These are phyloP conservation scores for Centropus bengalensis DNA, from an alignment of 2,113 vertebrate genomes.

Conservation along the genomic window DNA sequence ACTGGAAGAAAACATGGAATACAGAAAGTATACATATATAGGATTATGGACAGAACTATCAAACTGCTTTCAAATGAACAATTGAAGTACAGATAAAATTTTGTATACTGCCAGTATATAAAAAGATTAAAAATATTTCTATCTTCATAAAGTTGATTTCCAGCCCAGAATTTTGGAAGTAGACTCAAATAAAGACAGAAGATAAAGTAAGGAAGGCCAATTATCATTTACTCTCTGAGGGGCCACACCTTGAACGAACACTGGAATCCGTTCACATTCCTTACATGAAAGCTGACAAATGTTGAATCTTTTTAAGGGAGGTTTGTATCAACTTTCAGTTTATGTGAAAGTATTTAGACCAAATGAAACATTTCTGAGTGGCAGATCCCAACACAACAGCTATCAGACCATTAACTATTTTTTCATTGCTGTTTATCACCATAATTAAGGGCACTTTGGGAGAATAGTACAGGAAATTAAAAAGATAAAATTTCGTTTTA, in stretches of 20 bases:
- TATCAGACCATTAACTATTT: conserved; percentile 6
- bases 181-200: background rate
- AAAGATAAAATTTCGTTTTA: conserved; percentile 30
- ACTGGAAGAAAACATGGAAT: background rate
- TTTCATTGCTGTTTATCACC: background rate
- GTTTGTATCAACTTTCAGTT: background rate
- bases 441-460: background rate
- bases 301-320: background rate
- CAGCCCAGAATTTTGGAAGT: background rate
- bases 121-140: background rate
- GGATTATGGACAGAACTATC: background rate
- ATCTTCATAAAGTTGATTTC: background rate
- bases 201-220: background rate
- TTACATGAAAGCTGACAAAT: background rate
- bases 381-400: background rate
- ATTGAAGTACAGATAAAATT: background rate
- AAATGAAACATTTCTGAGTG: background rate
- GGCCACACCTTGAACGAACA: background rate
- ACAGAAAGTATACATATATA: background rate
- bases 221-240: background rate
- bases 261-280: background rate
- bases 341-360: background rate
- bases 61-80: background rate
- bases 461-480: conserved; percentile 17
- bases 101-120: background rate